Percentiles rank a stretch among this genome's conserved stretches.
Conservation (phyloP, 2,888 invertebrate species). For the Anthrax anthrax region DNA sequence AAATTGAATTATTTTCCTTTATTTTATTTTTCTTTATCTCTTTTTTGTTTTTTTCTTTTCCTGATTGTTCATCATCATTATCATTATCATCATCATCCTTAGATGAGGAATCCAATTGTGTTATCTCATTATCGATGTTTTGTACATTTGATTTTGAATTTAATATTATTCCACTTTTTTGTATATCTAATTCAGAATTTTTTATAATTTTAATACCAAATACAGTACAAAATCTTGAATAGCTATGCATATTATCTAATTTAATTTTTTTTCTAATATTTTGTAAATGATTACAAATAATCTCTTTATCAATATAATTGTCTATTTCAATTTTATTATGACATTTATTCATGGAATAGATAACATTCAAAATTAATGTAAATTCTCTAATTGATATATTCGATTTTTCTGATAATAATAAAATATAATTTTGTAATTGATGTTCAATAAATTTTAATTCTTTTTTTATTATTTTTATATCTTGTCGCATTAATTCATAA, state of each 20-base stretch:
- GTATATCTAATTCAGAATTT: slow-evolving; percentile 9
- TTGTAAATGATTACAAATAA: slow-evolving; percentile 14
- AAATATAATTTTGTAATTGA: slow-evolving; percentile 14
- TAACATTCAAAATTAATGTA: slow-evolving; percentile 17
- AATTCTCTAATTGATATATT: slow-evolving; percentile 20
- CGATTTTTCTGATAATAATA: slow-evolving; percentile 6
- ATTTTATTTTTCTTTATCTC: too few relatives aligned
- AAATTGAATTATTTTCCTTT: too few relatives aligned
- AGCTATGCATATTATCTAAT: slow-evolving; percentile 16
- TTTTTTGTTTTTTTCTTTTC: too few relatives aligned
- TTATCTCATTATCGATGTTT: slow-evolving; percentile 3
- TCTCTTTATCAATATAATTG: slow-evolving; percentile 8
- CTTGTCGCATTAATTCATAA: slow-evolving; percentile 19
- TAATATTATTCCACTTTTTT: too few relatives aligned
- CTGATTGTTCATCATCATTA: background rate
- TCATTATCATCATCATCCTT: slow-evolving; percentile 1
- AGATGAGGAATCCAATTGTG: background rate
- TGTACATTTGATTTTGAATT: slow-evolving; percentile 7
- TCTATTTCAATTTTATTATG: slow-evolving; percentile 13
- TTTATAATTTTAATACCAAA: slow-evolving; percentile 16
- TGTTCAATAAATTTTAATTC: slow-evolving; percentile 18
- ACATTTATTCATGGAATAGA: slow-evolving; percentile 16
- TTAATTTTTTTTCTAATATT: slow-evolving; percentile 17
- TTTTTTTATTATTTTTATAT: slow-evolving; percentile 17
- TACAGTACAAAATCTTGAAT: slow-evolving; percentile 18